Evolutionary conservation across 2,113 vertebrate genomes (phyloP).

Genomic region (Heliornis fulica): DNA sequence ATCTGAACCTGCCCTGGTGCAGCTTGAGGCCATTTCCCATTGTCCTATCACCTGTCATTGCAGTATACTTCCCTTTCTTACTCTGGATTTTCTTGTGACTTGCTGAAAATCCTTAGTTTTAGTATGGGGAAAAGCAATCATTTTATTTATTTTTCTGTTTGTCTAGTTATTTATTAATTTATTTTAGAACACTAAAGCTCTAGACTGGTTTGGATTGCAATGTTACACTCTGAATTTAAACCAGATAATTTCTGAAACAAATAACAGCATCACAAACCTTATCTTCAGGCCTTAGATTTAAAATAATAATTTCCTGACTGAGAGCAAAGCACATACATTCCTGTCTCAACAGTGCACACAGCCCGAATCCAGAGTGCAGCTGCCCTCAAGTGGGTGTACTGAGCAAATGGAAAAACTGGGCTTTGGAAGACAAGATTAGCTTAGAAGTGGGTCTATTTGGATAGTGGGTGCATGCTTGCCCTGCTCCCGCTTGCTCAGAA

Average conservation of each 20-base stretch:
- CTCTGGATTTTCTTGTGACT: neutral
- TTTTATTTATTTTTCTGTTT: neutral
- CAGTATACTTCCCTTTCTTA: neutral
- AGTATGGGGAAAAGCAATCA: neutral
- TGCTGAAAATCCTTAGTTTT: neutral
- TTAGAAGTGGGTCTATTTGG: neutral
- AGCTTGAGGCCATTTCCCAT: no score
- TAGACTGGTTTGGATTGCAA: neutral
- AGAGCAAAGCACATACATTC: neutral
- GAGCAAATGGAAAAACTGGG: neutral
- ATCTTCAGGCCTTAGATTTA: neutral
- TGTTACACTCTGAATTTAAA: neutral
- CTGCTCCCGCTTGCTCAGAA: neutral
- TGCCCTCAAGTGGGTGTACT: neutral
- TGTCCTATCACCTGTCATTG: neutral
- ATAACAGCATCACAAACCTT: neutral
- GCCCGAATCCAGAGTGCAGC: neutral
- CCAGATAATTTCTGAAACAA: neutral
- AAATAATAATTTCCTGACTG: neutral
- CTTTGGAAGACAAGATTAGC: neutral
- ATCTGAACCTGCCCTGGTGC: no score
- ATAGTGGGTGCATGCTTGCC: neutral
- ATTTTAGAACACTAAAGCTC: neutral
- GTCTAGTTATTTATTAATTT: no score
- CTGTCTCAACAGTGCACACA: neutral